Conservation (phyloP, 2,797 vertebrate species). For the Xerus rutilus region DNA sequence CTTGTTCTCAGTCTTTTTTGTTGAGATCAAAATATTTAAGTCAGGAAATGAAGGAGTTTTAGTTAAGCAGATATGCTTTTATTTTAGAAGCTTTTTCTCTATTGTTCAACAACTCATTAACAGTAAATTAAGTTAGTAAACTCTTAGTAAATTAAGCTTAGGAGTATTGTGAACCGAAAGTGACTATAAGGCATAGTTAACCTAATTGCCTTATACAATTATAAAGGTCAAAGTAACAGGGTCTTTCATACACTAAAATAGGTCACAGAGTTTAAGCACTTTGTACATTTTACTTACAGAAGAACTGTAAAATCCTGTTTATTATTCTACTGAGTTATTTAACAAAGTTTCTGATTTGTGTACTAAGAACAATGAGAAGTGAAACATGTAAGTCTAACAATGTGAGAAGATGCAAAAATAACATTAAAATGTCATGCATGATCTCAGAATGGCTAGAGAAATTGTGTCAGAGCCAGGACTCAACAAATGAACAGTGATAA, state of each 20-base stretch:
- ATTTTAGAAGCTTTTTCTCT: constrained; percentile 30
- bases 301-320: neutral
- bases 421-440: neutral
- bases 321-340: constrained; percentile 25
- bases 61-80: neutral
- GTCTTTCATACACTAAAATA: constrained; percentile 2
- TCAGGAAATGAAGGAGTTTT: constrained; percentile 40
- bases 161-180: neutral
- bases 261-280: neutral
- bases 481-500: neutral
- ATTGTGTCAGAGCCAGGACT: neutral
- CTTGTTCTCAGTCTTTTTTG: constrained; percentile 29
- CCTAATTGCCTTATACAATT: neutral
- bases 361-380: neutral
- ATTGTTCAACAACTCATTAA: neutral
- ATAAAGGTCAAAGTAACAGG: neutral
- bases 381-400: neutral
- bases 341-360: constrained; percentile 4
- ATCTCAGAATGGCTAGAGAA: neutral
- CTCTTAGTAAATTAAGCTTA: constrained; percentile 46
- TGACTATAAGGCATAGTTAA: neutral
- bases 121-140: no score
- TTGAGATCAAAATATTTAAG: constrained; percentile 50
- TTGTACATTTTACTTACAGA: constrained; percentile 33
- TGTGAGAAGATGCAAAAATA: constrained; percentile 27